Evolutionary conservation across 53 echinoderm and acorn worm species (phyloP).

Genomic region (Crossaster papposus): DNA sequence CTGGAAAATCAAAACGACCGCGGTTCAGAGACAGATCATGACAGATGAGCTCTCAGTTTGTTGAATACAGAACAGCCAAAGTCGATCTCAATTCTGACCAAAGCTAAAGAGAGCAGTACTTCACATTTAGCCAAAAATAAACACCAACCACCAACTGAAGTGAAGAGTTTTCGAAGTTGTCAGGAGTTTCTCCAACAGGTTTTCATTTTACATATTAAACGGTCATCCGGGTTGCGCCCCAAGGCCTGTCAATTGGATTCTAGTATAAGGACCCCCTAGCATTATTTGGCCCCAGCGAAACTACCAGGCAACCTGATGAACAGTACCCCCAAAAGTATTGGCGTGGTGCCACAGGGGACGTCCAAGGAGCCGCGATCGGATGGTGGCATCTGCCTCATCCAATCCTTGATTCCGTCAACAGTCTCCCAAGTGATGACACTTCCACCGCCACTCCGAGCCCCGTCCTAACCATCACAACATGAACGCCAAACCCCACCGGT

Average conservation of each 20-base stretch:
- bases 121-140: neutral
- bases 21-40: neutral
- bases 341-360: slow-evolving; percentile 50
- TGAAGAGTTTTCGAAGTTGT: neutral
- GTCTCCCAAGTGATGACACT: slow-evolving; percentile 58
- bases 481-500: slow-evolving; percentile 6
- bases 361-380: slow-evolving; percentile 42
- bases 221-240: neutral
- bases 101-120: neutral
- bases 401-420: slow-evolving; percentile 62
- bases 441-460: slow-evolving; percentile 51
- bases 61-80: neutral
- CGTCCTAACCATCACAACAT: slow-evolving; percentile 62
- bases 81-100: neutral
- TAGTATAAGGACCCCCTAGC: neutral
- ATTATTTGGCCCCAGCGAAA: neutral
- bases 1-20: neutral
- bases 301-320: slow-evolving; percentile 18
- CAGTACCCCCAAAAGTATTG: slow-evolving; percentile 32
- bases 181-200: neutral
- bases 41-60: neutral
- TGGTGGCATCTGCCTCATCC: slow-evolving; percentile 60
- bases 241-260: slow-evolving; percentile 9
- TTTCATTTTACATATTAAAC: slow-evolving; percentile 3
- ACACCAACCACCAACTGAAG: too few relatives aligned